phyloP scores from a whole-genome alignment of 2,113 vertebrate genomes.

The Podilymbus podiceps region DNA sequence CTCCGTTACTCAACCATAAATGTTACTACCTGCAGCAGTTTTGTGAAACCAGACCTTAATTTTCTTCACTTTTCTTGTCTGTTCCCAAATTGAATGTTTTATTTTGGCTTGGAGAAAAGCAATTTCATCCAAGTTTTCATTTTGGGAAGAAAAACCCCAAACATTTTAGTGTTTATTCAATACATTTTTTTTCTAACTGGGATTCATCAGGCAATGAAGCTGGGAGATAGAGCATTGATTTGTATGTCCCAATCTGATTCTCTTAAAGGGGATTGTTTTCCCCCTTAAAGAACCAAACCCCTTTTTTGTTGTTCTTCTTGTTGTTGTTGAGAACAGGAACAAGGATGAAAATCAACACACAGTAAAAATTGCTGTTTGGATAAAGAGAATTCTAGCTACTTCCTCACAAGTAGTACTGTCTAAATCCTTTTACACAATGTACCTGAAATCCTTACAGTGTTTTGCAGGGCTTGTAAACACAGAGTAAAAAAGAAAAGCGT shows the following conservation, averaged over 20 bases:
- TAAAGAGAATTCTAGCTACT: background rate
- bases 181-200: background rate
- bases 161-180: background rate
- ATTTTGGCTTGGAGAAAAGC: background rate
- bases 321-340: background rate
- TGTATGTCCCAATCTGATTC: background rate
- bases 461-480: background rate
- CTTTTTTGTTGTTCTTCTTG: no score
- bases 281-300: no score
- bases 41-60: background rate
- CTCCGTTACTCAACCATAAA: background rate
- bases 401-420: background rate
- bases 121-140: background rate
- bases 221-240: accelerated
- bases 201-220: background rate
- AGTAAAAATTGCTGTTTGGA: background rate
- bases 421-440: background rate
- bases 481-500: background rate
- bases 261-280: background rate
- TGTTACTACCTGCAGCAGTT: background rate
- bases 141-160: background rate
- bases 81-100: background rate
- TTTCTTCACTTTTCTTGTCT: background rate
- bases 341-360: background rate
- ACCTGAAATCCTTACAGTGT: background rate